Evolutionary conservation across 1,140 invertebrate genomes (phyloP).

Genomic region (Drosophila biarmipes): DNA sequence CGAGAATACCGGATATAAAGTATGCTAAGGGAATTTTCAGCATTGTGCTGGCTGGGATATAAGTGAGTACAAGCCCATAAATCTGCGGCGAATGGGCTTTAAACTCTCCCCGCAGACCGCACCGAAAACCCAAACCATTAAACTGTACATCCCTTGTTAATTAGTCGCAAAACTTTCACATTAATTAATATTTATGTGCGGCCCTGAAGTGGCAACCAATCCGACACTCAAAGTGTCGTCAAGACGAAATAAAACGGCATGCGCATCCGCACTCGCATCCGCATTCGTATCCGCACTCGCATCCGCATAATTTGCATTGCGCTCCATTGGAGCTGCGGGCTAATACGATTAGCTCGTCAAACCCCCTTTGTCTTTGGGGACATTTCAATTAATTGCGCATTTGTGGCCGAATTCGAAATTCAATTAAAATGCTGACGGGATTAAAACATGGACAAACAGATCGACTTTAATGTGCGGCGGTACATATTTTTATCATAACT

Average conservation of each 20-base stretch:
- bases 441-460: conserved; percentile 52
- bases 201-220: conserved; percentile 4
- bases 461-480: conserved; percentile 21
- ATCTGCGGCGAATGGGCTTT: conserved; percentile 41
- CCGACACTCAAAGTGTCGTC: conserved; percentile 45
- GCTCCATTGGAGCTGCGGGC: conserved; percentile 53
- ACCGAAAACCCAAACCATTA: background rate
- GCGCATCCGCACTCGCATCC: conserved; percentile 22
- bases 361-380: conserved; percentile 3
- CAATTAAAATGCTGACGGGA: conserved; percentile 67
- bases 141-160: conserved; percentile 42
- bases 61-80: conserved; percentile 38
- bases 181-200: conserved; percentile 66
- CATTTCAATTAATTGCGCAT: conserved; percentile 76
- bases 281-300: conserved; percentile 4
- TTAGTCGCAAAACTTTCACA: conserved; percentile 49
- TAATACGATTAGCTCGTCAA: conserved; percentile 68
- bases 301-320: conserved; percentile 47
- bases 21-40: conserved; percentile 20
- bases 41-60: conserved; percentile 12
- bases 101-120: conserved; percentile 14
- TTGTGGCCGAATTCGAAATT: conserved; percentile 61
- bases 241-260: conserved; percentile 50
- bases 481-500: conserved; percentile 29
- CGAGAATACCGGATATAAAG: conserved; percentile 28